Base-by-base conservation (phyloP, 2,797 vertebrate genomes). In the Acanthornis magna region DNA sequence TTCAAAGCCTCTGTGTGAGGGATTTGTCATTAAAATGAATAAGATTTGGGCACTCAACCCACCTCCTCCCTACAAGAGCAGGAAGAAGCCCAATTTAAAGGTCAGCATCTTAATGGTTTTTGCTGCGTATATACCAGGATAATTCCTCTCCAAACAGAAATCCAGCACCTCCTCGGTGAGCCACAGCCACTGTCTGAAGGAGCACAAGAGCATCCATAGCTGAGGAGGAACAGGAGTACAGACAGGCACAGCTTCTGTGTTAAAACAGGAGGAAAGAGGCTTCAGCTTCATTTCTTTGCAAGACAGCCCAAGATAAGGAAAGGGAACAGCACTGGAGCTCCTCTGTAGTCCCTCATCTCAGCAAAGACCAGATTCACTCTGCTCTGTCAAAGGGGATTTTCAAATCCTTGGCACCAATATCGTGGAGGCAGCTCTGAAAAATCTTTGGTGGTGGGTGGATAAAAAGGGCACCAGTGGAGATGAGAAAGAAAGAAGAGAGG, bases 21-120 rank as follows among this genome's bases (percentile, higher is more conserved):
- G 93, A 95, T 95, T 93, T 93, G 94, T 95, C 94, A 96, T 89
- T 95, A 96, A 96, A 94, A 96, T 94, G 88, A 95, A 91, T 96
- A 93, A 96, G 93, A 94, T 90, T 93, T 83, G 93, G 94, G 91
- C 88, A 96, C 65, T 88, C 93, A 93, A 96, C 90, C 93, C 94
- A 90, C 90, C 88, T 93, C 93, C 91, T 94, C 86, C 84, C 78
- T 96, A 73, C 77, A 91, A 1, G 45, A 95, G 78, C 90, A 95
- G 90, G 90, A 96, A 96, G 93, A 87, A 95, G 58, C 85, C 91
- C 89, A 95, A 87, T 95, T 95, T 95, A 96, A 96, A 95, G 93
- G 95, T 96, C 96, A 96, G 89, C 17, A 0, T 96, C 94, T 95
- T 95, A 96, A 87, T 88, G 77, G 93, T 77, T 94, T 94, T 94